Percentiles rank a stretch among this genome's conserved stretches.
Evolutionary conservation across 2,113 vertebrate species (phyloP).

Genomic region (Corythaeola cristata): DNA sequence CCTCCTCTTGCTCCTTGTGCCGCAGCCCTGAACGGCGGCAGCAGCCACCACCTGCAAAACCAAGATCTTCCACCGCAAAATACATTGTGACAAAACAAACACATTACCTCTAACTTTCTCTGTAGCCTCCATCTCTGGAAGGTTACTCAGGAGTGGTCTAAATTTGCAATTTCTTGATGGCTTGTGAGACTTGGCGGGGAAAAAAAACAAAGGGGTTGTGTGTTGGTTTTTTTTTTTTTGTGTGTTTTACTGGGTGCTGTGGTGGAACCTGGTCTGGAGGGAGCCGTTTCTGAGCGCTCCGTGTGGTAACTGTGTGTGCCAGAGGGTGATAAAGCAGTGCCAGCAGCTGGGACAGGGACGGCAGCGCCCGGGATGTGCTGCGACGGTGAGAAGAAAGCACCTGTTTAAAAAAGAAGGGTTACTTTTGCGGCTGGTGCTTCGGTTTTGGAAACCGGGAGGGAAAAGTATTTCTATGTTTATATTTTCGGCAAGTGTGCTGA

Average conservation of each 20-base stretch:
- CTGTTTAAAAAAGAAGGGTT: neutral
- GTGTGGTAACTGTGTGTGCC: neutral
- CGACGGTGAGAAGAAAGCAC: neutral
- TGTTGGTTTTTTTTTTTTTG: too few relatives aligned
- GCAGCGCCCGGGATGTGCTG: neutral
- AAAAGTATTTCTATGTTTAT: neutral
- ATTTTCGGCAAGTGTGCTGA: too few relatives aligned
- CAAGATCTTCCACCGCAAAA: neutral
- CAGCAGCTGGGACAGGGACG: neutral
- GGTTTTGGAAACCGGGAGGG: neutral
- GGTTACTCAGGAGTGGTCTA: neutral
- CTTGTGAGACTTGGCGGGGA: too few relatives aligned
- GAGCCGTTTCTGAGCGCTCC: neutral
- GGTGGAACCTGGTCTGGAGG: neutral
- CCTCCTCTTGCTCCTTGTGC: neutral
- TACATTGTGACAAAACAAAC: rapidly evolving
- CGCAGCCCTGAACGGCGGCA: rapidly evolving
- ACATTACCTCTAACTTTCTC: rapidly evolving
- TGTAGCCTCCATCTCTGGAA: neutral
- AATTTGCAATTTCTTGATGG: neutral
- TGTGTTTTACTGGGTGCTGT: too few relatives aligned
- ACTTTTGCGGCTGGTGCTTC: too few relatives aligned
- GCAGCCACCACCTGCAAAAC: neutral
- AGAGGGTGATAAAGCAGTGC: rapidly evolving
- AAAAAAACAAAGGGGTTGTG: too few relatives aligned